Percentiles rank a stretch among this genome's conserved stretches.
These are phyloP conservation scores for Diarsia rubi DNA, from an alignment of 2,888 invertebrate genomes.

Conservation along the genomic window DNA sequence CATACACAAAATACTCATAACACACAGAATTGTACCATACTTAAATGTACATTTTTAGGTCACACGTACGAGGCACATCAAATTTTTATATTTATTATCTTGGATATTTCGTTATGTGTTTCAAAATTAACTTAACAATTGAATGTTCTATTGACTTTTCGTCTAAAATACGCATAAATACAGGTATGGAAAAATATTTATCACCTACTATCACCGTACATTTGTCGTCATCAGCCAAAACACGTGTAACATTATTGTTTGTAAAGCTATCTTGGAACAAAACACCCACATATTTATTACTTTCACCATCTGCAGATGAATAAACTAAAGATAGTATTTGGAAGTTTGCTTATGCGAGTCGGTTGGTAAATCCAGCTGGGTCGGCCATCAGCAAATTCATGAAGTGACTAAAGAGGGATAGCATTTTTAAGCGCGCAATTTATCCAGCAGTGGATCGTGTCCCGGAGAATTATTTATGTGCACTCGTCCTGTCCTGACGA, in stretches of 20 bases:
- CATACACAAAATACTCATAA: conserved; percentile 53
- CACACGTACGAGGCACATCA: conserved; percentile 35
- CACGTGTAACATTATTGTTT: conserved; percentile 20
- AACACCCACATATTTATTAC: conserved; percentile 20
- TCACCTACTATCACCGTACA: conserved; percentile 2
- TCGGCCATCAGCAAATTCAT: conserved; percentile 77
- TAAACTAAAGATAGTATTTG: conserved; percentile 41
- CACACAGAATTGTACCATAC: conserved; percentile 39
- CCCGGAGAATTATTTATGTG: conserved; percentile 77
- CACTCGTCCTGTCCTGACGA: conserved; percentile 71
- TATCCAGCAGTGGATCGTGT: conserved; percentile 73
- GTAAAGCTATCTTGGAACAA: conserved; percentile 11
- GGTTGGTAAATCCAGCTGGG: conserved; percentile 67
- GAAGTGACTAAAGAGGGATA: conserved; percentile 81
- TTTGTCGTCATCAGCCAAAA: background rate
- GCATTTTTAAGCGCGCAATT: conserved; percentile 81
- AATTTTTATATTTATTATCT: conserved; percentile 26
- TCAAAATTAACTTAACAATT: conserved; percentile 6
- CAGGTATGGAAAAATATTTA: background rate
- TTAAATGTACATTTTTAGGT: conserved; percentile 52
- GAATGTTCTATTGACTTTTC: conserved; percentile 5
- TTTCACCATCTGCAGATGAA: conserved; percentile 32
- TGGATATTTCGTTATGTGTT: conserved; percentile 17
- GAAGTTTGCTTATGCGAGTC: conserved; percentile 50
- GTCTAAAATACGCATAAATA: background rate